Conservation (phyloP, 2,888 invertebrate species). For the Steinernema carpocapsae region DNA sequence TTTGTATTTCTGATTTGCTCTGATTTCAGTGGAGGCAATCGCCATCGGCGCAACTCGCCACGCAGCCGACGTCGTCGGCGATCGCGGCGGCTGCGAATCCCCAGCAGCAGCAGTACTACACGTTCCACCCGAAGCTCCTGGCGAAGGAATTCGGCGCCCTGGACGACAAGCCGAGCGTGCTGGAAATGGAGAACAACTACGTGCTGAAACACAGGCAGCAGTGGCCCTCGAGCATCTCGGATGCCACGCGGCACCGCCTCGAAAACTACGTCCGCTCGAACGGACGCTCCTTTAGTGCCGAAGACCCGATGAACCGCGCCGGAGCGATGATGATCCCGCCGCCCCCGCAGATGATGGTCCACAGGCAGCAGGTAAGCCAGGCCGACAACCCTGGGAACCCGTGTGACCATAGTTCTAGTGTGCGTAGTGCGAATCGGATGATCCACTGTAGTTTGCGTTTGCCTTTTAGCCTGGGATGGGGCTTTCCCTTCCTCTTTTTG, state of each 20-base stretch:
- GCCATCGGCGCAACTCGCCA: conserved; percentile 1
- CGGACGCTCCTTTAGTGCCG: conserved; percentile 22
- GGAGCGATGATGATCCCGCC: too few species aligned
- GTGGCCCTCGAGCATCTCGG: conserved; percentile 39
- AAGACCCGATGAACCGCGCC: conserved; percentile 20
- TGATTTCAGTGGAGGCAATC: conserved; percentile 28
- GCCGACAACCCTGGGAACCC: neutral
- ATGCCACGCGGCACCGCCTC: conserved; percentile 43
- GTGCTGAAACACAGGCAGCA: conserved; percentile 55
- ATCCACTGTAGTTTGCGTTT: neutral
- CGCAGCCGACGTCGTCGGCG: conserved; percentile 25
- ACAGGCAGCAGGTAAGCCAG: conserved; percentile 10
- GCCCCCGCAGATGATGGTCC: neutral
- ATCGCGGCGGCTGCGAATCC: neutral
- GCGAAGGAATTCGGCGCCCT: conserved; percentile 39
- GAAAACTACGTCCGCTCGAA: conserved; percentile 37
- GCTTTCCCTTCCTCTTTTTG: too few species aligned
- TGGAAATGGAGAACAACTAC: conserved; percentile 68
- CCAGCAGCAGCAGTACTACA: conserved; percentile 62
- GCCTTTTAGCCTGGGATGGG: too few species aligned
- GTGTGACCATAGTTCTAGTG: too few species aligned
- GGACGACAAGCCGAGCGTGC: conserved; percentile 62
- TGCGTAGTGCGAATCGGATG: neutral
- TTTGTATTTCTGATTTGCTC: too few species aligned
- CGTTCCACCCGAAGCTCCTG: conserved; percentile 67